Percentiles rank a stretch among this genome's conserved stretches.
Evolutionary conservation across 1,140 invertebrate species (phyloP).

Genomic region (Conus ventricosus): DNA sequence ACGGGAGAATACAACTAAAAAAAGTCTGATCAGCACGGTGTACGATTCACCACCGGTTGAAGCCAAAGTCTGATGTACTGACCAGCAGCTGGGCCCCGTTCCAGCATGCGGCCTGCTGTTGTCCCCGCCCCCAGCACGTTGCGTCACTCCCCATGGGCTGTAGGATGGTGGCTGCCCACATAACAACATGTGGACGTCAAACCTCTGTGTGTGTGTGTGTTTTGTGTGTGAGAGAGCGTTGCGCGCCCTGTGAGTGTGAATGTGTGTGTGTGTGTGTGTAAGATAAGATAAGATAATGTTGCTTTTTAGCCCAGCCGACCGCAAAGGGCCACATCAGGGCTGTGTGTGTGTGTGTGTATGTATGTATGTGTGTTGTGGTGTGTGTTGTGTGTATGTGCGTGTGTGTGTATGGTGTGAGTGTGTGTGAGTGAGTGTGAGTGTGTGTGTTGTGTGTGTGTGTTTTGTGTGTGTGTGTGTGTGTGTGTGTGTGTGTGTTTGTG

Average conservation of each 20-base stretch:
- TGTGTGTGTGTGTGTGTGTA: not conserved
- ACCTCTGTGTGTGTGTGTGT: not conserved
- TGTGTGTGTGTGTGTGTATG: not conserved
- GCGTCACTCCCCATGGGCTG: slow-evolving; percentile 93
- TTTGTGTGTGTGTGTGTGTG: not conserved
- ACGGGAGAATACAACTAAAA: no score
- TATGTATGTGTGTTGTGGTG: no score
- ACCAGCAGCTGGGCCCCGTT: slow-evolving; percentile 96
- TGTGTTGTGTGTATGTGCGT: not conserved
- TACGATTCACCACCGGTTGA: no score
- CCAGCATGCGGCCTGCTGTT: slow-evolving; percentile 95
- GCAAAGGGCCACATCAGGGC: no score
- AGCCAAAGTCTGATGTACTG: slow-evolving; percentile 23
- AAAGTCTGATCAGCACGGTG: no score
- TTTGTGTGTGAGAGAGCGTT: not conserved
- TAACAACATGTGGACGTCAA: not conserved
- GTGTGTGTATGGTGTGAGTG: not conserved
- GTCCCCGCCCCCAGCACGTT: slow-evolving; percentile 95
- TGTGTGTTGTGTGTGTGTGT: not conserved
- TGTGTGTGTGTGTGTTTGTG: no score
- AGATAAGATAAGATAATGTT: no score
- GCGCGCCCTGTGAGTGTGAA: not conserved
- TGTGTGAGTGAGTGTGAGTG: not conserved
- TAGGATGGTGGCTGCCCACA: slow-evolving; percentile 88
- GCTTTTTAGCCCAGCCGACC: no score